A percentile compares a stretch with the other conserved stretches of the same genome.
Evolutionary conservation across 2,113 vertebrate genomes (phyloP).

Genomic region (Amblyopsis rosae): DNA sequence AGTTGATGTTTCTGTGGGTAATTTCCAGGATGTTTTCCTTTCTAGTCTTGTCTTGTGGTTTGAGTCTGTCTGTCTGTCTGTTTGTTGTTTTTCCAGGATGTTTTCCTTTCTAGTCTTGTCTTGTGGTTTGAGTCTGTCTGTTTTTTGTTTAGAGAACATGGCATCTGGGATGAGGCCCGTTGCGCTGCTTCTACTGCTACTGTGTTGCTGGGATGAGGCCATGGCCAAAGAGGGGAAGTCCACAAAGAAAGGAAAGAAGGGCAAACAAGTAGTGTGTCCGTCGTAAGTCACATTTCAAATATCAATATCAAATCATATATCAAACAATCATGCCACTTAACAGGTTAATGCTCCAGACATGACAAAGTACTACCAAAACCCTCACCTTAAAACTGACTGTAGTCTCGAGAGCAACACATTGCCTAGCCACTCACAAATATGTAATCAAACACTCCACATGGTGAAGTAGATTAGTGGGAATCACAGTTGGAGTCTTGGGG

Average conservation of each 20-base stretch:
- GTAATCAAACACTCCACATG: no score
- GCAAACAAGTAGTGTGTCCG: slow-evolving; percentile 75
- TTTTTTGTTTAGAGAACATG: slow-evolving; percentile 45
- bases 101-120: not conserved
- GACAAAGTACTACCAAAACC: no score
- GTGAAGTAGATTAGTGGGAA: no score
- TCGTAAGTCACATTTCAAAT: slow-evolving; percentile 63
- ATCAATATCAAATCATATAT: no score
- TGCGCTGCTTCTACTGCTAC: slow-evolving; percentile 54
- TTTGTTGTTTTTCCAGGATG: slow-evolving; percentile 1
- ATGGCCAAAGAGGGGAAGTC: slow-evolving; percentile 65
- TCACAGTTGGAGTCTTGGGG: no score
- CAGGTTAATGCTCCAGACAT: no score
- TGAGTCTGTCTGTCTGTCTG: not conserved
- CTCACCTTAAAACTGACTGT: no score
- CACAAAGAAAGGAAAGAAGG: slow-evolving; percentile 72
- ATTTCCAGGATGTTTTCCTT: not conserved
- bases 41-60: not conserved
- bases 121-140: not conserved
- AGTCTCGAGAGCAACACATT: no score
- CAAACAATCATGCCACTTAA: no score
- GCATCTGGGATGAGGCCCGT: slow-evolving; percentile 35
- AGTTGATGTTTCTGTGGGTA: not conserved
- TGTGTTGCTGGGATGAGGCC: slow-evolving; percentile 46
- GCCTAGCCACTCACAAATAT: no score